phyloP scores from a whole-genome alignment of 2,797 vertebrate species.

The Borostomias antarcticus region DNA sequence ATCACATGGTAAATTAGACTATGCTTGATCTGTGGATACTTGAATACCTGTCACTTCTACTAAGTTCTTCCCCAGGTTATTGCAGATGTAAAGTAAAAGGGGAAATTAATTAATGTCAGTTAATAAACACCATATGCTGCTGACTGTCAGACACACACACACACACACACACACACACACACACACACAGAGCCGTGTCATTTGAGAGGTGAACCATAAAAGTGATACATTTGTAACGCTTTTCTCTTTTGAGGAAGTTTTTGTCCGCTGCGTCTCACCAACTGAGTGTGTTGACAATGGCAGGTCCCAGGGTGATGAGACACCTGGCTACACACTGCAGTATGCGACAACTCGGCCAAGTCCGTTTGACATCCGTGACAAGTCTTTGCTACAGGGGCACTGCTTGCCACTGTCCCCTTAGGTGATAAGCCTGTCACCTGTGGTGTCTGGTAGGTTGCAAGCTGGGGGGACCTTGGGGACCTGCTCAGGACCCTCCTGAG shows the following conservation, averaged over 20 bases:
- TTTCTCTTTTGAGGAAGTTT: conserved; percentile 11
- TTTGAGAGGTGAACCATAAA: neutral
- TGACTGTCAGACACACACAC: neutral
- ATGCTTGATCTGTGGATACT: too few species aligned
- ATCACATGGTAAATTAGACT: too few species aligned
- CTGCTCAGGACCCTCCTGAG: conserved; percentile 16
- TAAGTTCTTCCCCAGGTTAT: too few species aligned
- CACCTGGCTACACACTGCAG: conserved; percentile 54
- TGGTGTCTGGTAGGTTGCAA: conserved; percentile 30
- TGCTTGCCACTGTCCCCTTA: neutral
- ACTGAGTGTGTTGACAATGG: conserved; percentile 52
- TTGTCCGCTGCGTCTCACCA: conserved; percentile 20
- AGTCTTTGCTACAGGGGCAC: conserved; percentile 35
- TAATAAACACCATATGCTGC: too few species aligned
- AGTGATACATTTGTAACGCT: neutral
- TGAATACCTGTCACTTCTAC: too few species aligned
- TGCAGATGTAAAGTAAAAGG: too few species aligned
- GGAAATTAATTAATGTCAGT: too few species aligned
- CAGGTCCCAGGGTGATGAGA: conserved; percentile 52
- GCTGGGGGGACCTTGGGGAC: conserved; percentile 28
- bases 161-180: conserved; percentile 33
- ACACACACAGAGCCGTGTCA: neutral
- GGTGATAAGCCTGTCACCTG: conserved; percentile 48
- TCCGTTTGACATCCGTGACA: conserved; percentile 61
- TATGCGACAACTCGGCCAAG: conserved; percentile 57